Evolutionary conservation across 2,888 invertebrate genomes (phyloP).

Genomic region (Autographa gamma): DNA sequence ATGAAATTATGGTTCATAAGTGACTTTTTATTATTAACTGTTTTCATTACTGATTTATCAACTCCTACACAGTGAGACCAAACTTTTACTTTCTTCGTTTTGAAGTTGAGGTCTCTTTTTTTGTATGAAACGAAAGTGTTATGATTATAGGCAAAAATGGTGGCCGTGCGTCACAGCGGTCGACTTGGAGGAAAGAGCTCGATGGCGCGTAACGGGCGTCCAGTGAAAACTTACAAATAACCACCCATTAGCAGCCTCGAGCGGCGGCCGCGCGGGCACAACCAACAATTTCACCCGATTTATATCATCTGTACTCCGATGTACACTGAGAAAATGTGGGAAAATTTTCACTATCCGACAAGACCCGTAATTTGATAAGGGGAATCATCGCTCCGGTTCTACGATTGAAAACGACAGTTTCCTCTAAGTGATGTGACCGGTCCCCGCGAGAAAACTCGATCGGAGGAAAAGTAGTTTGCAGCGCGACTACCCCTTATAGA

Average conservation of each 20-base stretch:
- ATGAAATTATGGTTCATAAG: constrained; percentile 53
- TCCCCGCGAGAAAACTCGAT: constrained; percentile 83
- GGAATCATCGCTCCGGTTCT: constrained; percentile 83
- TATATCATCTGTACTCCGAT: constrained; percentile 82
- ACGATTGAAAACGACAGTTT: constrained; percentile 87
- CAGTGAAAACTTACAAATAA: constrained; percentile 87
- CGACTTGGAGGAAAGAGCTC: constrained; percentile 63
- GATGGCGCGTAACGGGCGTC: constrained; percentile 82
- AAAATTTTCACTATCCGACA: constrained; percentile 85
- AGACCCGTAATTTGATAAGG: constrained; percentile 86
- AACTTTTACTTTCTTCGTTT: constrained; percentile 53
- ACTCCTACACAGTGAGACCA: constrained; percentile 21
- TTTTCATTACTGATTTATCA: constrained; percentile 51
- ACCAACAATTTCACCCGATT: constrained; percentile 86
- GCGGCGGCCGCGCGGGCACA: constrained; percentile 77
- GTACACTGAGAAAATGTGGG: constrained; percentile 86
- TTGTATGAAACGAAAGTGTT: constrained; percentile 57
- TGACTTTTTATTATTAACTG: constrained; percentile 32
- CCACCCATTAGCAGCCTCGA: constrained; percentile 82
- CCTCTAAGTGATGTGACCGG: constrained; percentile 81
- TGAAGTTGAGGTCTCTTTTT: constrained; percentile 42
- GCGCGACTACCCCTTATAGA: constrained; percentile 74
- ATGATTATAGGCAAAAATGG: constrained; percentile 51
- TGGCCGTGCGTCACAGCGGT: constrained; percentile 62
- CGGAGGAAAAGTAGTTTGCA: constrained; percentile 81